phyloP scores from a whole-genome alignment of 1,140 invertebrate genomes.

The Bombus superbus region DNA sequence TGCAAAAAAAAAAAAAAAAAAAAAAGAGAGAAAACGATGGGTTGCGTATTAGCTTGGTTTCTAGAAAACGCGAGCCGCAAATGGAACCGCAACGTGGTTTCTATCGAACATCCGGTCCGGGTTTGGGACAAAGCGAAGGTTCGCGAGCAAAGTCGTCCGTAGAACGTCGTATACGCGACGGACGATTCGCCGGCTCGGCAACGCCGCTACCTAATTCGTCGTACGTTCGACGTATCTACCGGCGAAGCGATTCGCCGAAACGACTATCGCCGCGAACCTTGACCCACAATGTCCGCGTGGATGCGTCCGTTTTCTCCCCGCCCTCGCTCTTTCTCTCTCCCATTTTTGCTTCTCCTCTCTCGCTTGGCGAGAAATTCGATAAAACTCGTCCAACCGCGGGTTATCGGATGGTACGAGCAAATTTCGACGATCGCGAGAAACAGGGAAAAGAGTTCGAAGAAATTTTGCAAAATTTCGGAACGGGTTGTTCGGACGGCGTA shows the following conservation, averaged over 20 bases:
- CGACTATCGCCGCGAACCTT: conserved; percentile 67
- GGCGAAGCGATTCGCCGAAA: conserved; percentile 55
- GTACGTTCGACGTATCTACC: conserved; percentile 46
- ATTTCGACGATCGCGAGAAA: not conserved
- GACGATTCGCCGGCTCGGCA: not conserved
- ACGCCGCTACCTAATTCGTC: conserved; percentile 50
- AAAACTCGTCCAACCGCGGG: conserved; percentile 11
- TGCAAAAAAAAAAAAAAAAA: not conserved
- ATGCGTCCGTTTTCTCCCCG: conserved; percentile 46
- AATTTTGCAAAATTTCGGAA: not conserved
- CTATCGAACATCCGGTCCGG: not conserved
- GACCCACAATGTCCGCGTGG: conserved; percentile 68
- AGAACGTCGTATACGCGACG: not conserved
- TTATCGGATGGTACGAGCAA: not conserved
- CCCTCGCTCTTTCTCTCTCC: not conserved
- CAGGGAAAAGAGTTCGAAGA: not conserved
- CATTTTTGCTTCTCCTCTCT: not conserved
- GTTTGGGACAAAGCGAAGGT: not conserved
- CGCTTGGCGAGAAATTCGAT: not conserved
- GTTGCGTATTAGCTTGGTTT: not conserved
- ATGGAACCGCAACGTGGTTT: not conserved
- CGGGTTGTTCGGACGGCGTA: no score
- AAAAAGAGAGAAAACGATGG: not conserved
- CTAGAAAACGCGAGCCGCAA: not conserved
- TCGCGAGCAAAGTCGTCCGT: not conserved